Percentiles rank a stretch among this genome's conserved stretches.
Conservation (phyloP, 2,888 invertebrate species). For the Latrodectus elegans region DNA sequence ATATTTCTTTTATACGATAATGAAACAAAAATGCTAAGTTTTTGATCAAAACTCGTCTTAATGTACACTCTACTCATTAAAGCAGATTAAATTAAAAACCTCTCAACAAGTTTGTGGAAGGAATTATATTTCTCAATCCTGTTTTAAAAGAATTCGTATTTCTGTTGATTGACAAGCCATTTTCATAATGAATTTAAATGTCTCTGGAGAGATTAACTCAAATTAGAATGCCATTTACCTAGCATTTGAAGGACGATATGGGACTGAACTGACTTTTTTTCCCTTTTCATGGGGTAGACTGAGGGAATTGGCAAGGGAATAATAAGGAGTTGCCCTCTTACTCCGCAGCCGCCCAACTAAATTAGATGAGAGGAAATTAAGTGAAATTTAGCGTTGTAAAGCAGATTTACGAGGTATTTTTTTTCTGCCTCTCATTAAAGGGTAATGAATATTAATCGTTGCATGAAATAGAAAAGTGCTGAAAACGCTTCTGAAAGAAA, state of each 20-base stretch:
- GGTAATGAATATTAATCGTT: slow-evolving; percentile 48
- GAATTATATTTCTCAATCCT: not conserved
- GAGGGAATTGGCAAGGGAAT: too few species aligned
- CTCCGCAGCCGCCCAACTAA: not conserved
- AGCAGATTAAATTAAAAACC: not conserved
- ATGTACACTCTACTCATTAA: too few species aligned
- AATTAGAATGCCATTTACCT: slow-evolving; percentile 54
- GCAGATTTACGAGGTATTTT: too few species aligned
- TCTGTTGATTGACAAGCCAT: slow-evolving; percentile 23
- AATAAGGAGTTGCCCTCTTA: too few species aligned
- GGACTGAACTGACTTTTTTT: slow-evolving; percentile 7
- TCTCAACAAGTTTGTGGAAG: not conserved
- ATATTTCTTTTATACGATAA: too few species aligned
- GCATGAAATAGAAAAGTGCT: too few species aligned
- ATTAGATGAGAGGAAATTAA: slow-evolving; percentile 29
- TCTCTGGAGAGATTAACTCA: slow-evolving; percentile 41
- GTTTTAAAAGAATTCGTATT: slow-evolving; percentile 1
- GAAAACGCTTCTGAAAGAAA: too few species aligned
- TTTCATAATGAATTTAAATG: slow-evolving; percentile 50
- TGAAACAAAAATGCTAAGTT: too few species aligned
- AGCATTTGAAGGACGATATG: not conserved
- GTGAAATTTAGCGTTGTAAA: slow-evolving; percentile 1
- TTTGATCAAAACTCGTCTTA: too few species aligned
- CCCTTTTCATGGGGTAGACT: not conserved
- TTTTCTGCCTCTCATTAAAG: too few species aligned